Base-by-base conservation (phyloP, 2,113 vertebrate genomes). In the Megaceryle maxima region DNA sequence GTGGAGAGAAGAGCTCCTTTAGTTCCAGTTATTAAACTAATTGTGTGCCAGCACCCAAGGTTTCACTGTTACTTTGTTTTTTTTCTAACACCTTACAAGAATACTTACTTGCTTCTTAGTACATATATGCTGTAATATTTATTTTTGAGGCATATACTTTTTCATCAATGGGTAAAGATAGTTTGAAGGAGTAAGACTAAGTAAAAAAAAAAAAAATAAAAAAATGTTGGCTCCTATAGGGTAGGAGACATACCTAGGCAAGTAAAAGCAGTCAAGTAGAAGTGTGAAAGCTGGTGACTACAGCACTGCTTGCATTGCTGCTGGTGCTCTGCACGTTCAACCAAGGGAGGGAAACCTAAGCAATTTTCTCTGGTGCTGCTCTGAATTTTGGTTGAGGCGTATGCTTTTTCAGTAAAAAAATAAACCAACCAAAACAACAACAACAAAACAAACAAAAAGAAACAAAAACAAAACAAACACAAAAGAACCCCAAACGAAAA, bases 261-360 rank as follows among this genome's bases (percentile, higher is more conserved):
- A 17, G 8, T 33, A 22, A 48, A 88, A 91, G 35, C 44, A 74
- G 41, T 56, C 9, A 48, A 14, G 28, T 15, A 48, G 22, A 79
- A 31, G 24, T 33, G 37, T 44, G 41, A 28, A 69, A 53, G 20
- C 18, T 87, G 74, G 20, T 13, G 15, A 39, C 25, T 29, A 5
- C 50, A 77, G 88, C 22, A 4, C n/a, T 59, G 5, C 48, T 68
- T 75, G 37, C 11, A 3, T 59, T 91, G 28, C 80, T 92, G 50
- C 7, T 28, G 10, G 44, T 44, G 66, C n/a, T 68, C 8, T 51
- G 10, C 29, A 9, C 0, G 0, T 44, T 13, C 14, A 60, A 3
- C 57, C 4, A 1, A 39, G 53, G 44, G 17, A 46, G 22, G 43
- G 17, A 46, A 19, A 69, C 19, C 16, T 50, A 59, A 82, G 8